A percentile compares a stretch with the other conserved stretches of the same genome.
Conservation (phyloP, 2,113 vertebrate species). For the Procavia capensis region DNA sequence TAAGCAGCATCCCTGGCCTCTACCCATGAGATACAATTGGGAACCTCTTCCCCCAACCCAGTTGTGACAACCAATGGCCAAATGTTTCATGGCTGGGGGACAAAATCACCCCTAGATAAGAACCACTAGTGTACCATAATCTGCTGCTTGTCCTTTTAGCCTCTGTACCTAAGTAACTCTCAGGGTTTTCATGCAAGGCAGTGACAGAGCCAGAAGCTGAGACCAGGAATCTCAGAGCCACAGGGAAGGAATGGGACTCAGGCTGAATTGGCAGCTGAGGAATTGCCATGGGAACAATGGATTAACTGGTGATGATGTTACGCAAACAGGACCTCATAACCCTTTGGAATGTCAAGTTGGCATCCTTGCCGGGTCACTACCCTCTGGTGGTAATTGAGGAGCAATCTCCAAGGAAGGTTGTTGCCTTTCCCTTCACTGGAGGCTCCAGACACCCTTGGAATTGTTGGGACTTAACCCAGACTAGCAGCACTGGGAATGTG, state of each 20-base stretch:
- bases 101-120: not conserved
- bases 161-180: not conserved
- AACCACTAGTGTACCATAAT: not conserved
- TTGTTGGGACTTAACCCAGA: not conserved
- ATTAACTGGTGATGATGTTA: constrained; percentile 18
- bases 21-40: not conserved
- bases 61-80: not conserved
- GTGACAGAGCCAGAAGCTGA: not conserved
- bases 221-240: not conserved
- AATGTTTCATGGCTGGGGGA: not conserved
- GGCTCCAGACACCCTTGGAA: not conserved
- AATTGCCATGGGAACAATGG: constrained; percentile 25
- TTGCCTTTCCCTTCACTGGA: not conserved
- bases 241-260: not conserved
- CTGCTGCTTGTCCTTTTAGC: not conserved
- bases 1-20: not conserved
- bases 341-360: not conserved
- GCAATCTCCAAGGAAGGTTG: not conserved
- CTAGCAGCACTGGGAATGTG: not conserved
- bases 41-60: too few species aligned
- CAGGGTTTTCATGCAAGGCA: not conserved
- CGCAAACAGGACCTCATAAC: not conserved
- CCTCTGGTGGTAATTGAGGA: constrained; percentile 43
- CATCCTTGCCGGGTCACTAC: not conserved
- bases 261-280: not conserved